A percentile compares a stretch with the other conserved stretches of the same genome.
These are phyloP conservation scores for Heterochromis multidens DNA, from an alignment of 2,113 vertebrate genomes.

Conservation along the genomic window DNA sequence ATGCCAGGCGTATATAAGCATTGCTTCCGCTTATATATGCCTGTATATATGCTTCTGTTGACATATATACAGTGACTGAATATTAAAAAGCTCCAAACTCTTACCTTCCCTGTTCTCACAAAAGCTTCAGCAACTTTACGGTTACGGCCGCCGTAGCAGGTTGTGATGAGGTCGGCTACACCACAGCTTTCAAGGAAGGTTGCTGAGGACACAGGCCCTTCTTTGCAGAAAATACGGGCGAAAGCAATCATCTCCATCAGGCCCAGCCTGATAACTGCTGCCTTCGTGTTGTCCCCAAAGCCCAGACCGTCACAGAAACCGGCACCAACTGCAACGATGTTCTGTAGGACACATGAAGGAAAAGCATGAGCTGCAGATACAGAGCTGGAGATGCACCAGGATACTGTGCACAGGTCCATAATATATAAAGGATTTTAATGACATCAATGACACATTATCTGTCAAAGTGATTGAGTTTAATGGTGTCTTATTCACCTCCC, in stretches of 20 bases:
- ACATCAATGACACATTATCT: not conserved
- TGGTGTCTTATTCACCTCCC: not conserved
- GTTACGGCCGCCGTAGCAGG: constrained; percentile 93
- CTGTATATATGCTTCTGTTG: not conserved
- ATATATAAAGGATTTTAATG: not conserved
- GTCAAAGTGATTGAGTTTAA: not conserved
- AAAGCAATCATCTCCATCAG: constrained; percentile 98
- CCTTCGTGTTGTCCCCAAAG: constrained; percentile 95
- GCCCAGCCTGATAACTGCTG: constrained; percentile 93
- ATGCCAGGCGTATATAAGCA: not conserved
- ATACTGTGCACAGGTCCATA: not conserved
- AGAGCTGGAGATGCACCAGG: not conserved
- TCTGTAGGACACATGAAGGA: constrained; percentile 69
- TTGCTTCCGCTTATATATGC: not conserved
- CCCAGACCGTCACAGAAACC: constrained; percentile 95
- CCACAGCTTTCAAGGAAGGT: constrained; percentile 98
- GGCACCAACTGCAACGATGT: constrained; percentile 90
- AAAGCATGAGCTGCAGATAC: not conserved
- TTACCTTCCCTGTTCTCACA: constrained; percentile 87
- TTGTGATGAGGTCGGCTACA: constrained; percentile 93
- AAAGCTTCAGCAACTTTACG: constrained; percentile 93
- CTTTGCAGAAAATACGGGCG: constrained; percentile 86
- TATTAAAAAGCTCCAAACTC: not conserved
- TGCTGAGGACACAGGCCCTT: constrained; percentile 76
- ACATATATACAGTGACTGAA: not conserved